Evolutionary conservation across 2,888 invertebrate species (phyloP).

Genomic region (Tortricodes alternella): DNA sequence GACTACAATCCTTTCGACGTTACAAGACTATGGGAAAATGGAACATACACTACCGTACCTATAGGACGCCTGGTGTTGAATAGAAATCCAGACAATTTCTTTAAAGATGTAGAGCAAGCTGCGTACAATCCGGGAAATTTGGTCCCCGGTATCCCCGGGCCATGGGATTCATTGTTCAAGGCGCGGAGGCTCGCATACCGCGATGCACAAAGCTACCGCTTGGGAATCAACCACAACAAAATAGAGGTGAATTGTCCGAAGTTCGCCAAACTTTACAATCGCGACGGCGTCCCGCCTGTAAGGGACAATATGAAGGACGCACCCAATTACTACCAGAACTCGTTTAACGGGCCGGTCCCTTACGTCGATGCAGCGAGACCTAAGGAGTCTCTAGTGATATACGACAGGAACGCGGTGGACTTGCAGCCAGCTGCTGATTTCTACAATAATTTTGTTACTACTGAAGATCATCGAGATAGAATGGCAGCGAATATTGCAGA

Average conservation of each 20-base stretch:
- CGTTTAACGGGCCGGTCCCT: constrained; percentile 91
- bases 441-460: constrained; percentile 65
- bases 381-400: constrained; percentile 40
- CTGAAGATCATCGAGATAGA: neutral
- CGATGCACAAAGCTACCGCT: neutral
- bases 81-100: constrained; percentile 49
- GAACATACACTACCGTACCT: constrained; percentile 89
- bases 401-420: constrained; percentile 51
- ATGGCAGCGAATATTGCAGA: neutral
- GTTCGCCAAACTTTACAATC: constrained; percentile 31
- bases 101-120: constrained; percentile 46
- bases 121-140: constrained; percentile 60
- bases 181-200: constrained; percentile 5
- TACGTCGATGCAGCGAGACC: constrained; percentile 71
- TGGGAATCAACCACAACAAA: constrained; percentile 3
- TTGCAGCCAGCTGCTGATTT: constrained; percentile 86
- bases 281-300: constrained; percentile 84
- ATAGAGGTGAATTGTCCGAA: neutral
- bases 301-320: constrained; percentile 91
- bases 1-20: constrained; percentile 75
- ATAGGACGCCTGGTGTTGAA: constrained; percentile 91
- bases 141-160: constrained; percentile 66
- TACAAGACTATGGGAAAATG: constrained; percentile 92
- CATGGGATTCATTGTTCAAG: constrained; percentile 30
- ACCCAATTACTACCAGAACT: constrained; percentile 97